Evolutionary conservation across 2,797 vertebrate species (phyloP).

Genomic region (Neosilurus mollespiculum): DNA sequence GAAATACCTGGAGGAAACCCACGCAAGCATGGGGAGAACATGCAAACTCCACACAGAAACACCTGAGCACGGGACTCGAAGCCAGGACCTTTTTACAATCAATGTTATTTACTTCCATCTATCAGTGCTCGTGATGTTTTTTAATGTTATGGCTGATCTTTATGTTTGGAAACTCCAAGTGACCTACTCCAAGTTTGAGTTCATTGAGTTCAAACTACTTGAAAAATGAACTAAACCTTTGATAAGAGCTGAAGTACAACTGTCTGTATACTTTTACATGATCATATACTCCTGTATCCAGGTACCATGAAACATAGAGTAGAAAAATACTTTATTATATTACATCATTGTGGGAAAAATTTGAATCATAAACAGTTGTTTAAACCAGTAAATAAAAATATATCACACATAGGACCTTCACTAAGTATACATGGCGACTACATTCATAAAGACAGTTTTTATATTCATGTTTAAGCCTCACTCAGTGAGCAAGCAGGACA

Average conservation of each 20-base stretch:
- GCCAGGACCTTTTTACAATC: too few species aligned
- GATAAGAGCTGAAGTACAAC: not conserved
- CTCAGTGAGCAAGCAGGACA: not conserved
- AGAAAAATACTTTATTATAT: slow-evolving; percentile 32
- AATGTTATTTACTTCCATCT: too few species aligned
- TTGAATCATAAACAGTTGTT: not conserved
- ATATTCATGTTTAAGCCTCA: not conserved
- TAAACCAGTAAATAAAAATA: not conserved
- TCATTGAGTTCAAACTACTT: not conserved
- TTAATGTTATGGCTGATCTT: not conserved
- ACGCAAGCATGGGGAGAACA: too few species aligned
- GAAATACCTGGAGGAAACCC: too few species aligned
- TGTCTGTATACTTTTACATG: too few species aligned
- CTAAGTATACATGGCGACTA: too few species aligned
- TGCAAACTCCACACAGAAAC: too few species aligned
- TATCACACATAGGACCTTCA: not conserved
- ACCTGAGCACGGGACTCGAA: too few species aligned
- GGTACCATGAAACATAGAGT: not conserved
- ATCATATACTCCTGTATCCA: too few species aligned
- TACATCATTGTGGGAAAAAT: not conserved
- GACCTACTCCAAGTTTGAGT: not conserved
- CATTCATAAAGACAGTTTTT: not conserved
- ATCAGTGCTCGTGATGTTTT: too few species aligned
- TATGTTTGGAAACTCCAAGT: not conserved
- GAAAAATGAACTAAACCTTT: not conserved